Evolutionary conservation across 2,113 vertebrate genomes (phyloP).

Genomic region (Passer montanus): DNA sequence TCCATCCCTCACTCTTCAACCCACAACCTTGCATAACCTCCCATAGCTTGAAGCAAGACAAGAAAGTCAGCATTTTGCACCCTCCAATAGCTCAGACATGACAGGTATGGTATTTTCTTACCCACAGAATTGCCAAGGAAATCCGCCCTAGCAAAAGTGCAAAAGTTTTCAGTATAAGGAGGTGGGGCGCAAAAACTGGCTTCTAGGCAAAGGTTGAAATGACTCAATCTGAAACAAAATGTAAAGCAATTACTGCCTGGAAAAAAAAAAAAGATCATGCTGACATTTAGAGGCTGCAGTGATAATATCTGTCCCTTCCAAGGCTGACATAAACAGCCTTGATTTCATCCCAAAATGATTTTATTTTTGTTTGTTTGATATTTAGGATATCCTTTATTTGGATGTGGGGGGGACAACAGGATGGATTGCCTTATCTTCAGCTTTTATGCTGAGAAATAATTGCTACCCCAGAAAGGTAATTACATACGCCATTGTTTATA

Average conservation of each 20-base stretch:
- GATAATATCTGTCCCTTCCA: constrained; percentile 72
- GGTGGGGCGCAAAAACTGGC: constrained; percentile 58
- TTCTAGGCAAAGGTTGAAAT: constrained; percentile 68
- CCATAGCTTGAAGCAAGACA: constrained; percentile 27
- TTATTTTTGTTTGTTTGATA: constrained; percentile 36
- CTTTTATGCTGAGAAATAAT: constrained; percentile 76
- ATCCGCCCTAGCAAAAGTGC: constrained; percentile 58
- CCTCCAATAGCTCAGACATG: constrained; percentile 53
- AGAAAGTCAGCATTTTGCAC: constrained; percentile 38
- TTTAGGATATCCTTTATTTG: background rate
- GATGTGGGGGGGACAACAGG: background rate
- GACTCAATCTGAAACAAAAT: constrained; percentile 66
- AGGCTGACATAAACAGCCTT: constrained; percentile 67
- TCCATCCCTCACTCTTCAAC: background rate
- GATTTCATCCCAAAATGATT: constrained; percentile 72
- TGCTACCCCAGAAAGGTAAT: constrained; percentile 79
- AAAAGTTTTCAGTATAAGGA: constrained; percentile 57
- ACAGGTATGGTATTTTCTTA: constrained; percentile 70
- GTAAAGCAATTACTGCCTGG: constrained; percentile 57
- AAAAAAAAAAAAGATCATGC: constrained; percentile 39
- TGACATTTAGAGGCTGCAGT: constrained; percentile 64
- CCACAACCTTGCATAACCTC: background rate
- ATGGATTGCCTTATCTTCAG: constrained; percentile 60
- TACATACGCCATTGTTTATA: constrained; percentile 80
- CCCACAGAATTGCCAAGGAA: constrained; percentile 55